phyloP scores from a whole-genome alignment of 2,113 vertebrate genomes.

The Globicephala melas region DNA sequence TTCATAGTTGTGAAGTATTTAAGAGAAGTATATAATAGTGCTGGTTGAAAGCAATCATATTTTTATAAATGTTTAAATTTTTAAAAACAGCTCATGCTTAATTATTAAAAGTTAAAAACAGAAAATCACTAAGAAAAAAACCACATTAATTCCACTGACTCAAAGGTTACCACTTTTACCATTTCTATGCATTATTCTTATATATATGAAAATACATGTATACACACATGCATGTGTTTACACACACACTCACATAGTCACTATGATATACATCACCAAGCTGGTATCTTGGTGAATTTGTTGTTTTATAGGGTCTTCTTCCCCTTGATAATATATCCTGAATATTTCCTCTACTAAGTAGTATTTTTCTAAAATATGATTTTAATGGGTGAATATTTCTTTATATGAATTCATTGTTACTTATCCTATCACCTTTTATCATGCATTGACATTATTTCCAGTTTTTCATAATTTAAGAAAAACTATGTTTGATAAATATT shows the following conservation, averaged over 20 bases:
- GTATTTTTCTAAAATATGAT: not conserved
- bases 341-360: not conserved
- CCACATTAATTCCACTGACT: not conserved
- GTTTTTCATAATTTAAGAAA: not conserved
- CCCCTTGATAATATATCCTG: not conserved
- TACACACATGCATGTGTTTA: not conserved
- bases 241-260: not conserved
- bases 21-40: not conserved
- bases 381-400: not conserved
- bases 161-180: not conserved
- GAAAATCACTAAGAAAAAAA: not conserved
- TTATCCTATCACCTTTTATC: not conserved
- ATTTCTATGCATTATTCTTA: not conserved
- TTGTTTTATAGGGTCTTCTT: not conserved
- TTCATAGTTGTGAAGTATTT: not conserved
- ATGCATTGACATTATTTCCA: not conserved
- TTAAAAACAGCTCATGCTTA: not conserved
- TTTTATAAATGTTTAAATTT: not conserved
- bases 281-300: not conserved
- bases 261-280: not conserved
- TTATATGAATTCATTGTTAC: not conserved
- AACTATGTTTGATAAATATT: not conserved
- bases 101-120: not conserved
- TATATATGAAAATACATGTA: not conserved
- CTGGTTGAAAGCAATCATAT: not conserved